phyloP scores from a whole-genome alignment of 2,113 vertebrate genomes.

The Indri indri region DNA sequence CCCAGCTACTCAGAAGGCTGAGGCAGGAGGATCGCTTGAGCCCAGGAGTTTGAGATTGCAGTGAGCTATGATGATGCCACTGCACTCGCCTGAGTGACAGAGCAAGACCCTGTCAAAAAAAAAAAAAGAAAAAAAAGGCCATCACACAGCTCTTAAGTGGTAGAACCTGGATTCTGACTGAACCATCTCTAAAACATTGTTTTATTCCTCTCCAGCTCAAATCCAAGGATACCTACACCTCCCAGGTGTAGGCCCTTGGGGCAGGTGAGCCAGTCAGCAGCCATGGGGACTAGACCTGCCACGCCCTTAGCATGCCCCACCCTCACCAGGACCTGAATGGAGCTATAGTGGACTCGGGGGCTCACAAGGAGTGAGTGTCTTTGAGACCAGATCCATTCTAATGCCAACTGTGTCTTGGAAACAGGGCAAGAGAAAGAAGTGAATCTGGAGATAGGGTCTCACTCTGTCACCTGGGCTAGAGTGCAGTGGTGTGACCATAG shows the following conservation, averaged over 20 bases:
- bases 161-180: not conserved
- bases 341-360: not conserved
- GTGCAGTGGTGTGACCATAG: not conserved
- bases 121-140: too few species aligned
- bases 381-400: not conserved
- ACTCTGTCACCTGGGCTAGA: not conserved
- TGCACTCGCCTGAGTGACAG: too few species aligned
- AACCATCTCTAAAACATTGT: not conserved
- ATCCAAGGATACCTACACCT: not conserved
- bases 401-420: not conserved
- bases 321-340: not conserved
- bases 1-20: too few species aligned
- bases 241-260: not conserved
- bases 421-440: not conserved
- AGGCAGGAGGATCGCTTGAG: too few species aligned
- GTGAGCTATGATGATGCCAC: too few species aligned
- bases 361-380: not conserved
- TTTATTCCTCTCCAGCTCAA: not conserved
- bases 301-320: not conserved
- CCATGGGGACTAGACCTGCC: not conserved
- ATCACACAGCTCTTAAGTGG: not conserved
- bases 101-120: too few species aligned
- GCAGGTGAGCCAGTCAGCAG: not conserved
- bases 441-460: not conserved
- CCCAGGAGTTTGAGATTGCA: too few species aligned